These are phyloP conservation scores for Stomatorhinus ivindoensis DNA, from an alignment of 2,113 vertebrate genomes.

Conservation along the genomic window DNA sequence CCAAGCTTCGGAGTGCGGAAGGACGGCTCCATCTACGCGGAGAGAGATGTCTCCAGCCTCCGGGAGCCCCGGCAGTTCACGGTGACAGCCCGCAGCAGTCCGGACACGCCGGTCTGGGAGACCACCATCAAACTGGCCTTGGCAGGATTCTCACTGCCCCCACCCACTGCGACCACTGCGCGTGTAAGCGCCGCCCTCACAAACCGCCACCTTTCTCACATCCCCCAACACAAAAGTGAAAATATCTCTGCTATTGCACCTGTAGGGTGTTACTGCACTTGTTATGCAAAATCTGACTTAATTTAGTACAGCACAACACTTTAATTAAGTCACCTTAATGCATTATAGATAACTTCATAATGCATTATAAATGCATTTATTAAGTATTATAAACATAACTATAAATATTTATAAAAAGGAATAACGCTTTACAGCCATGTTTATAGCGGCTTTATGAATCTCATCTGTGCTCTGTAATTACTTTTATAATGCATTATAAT, in stretches of 20 bases:
- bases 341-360: background rate
- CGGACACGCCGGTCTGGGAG: slow-evolving; percentile 65
- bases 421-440: background rate
- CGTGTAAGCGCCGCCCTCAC: slow-evolving; percentile 54
- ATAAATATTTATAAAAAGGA: background rate
- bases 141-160: slow-evolving; percentile 46
- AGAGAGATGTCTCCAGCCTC: slow-evolving; percentile 57
- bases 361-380: background rate
- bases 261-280: background rate
- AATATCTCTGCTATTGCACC: background rate
- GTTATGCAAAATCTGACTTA: slow-evolving; percentile 8
- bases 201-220: background rate
- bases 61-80: slow-evolving; percentile 67
- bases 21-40: slow-evolving; percentile 72
- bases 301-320: background rate
- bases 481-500: too few species aligned
- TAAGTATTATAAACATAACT: background rate
- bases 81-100: slow-evolving; percentile 62
- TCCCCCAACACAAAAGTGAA: background rate
- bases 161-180: slow-evolving; percentile 42
- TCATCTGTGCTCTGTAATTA: too few species aligned
- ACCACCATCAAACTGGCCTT: slow-evolving; percentile 67
- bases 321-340: background rate
- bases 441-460: background rate
- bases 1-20: slow-evolving; percentile 69